These are phyloP conservation scores for Eulemur rufifrons DNA, from an alignment of 2,113 vertebrate genomes.

Conservation along the genomic window DNA sequence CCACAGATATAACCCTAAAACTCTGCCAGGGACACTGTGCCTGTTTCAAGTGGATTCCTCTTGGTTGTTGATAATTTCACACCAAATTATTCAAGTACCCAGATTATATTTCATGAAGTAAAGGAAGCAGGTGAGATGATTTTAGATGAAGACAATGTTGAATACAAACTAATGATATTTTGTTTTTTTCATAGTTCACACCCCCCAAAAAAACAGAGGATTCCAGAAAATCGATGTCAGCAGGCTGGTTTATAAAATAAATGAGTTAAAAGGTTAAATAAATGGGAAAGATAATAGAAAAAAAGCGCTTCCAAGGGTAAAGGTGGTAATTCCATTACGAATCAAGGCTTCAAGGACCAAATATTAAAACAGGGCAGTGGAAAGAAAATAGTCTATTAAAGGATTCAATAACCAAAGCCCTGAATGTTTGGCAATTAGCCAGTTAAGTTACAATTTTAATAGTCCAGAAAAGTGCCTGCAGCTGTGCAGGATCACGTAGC, in stretches of 20 bases:
- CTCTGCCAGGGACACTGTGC: not conserved
- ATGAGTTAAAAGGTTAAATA: not conserved
- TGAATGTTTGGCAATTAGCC: conserved; percentile 58
- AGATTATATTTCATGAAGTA: not conserved
- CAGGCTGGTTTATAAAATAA: not conserved
- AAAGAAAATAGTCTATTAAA: conserved; percentile 73
- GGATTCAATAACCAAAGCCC: conserved; percentile 66
- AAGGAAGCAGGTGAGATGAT: not conserved
- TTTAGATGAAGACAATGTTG: not conserved
- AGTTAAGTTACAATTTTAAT: conserved; percentile 79
- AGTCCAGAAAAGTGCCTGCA: conserved; percentile 78
- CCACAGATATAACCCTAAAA: not conserved
- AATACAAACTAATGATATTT: not conserved
- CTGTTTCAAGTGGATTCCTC: not conserved
- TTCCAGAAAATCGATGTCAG: not conserved
- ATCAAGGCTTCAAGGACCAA: conserved; percentile 52
- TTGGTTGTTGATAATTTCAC: not conserved
- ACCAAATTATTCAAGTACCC: not conserved
- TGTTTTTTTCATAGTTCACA: not conserved
- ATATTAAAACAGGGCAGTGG: conserved; percentile 13
- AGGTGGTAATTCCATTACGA: not conserved
- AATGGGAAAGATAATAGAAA: not conserved
- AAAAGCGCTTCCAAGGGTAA: not conserved
- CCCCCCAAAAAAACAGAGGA: not conserved
- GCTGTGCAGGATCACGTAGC: conserved; percentile 79